Conservation (phyloP, 2,888 invertebrate genomes). For the Athetis lepigone region DNA sequence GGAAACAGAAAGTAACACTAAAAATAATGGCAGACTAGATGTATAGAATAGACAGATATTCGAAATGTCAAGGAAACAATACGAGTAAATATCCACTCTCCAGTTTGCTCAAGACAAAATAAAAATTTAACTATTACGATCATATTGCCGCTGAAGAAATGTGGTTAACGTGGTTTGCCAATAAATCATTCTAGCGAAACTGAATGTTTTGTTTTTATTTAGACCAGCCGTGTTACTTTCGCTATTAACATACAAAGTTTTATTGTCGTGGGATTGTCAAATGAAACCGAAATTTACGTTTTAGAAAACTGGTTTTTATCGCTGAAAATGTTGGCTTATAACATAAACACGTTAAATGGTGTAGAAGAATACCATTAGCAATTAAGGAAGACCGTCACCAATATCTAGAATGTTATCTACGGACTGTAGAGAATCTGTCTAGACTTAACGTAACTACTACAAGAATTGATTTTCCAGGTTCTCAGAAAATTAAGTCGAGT, state of each 20-base stretch:
- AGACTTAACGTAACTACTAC: not conserved
- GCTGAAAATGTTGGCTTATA: not conserved
- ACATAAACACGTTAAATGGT: not conserved
- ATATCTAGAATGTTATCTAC: not conserved
- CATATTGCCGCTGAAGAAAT: conserved; percentile 43
- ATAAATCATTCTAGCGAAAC: conserved; percentile 26
- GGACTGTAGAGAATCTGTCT: not conserved
- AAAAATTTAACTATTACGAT: conserved; percentile 22
- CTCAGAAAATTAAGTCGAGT: not conserved
- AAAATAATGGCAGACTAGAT: too few relatives aligned
- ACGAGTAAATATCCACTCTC: conserved; percentile 4
- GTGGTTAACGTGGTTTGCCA: conserved; percentile 25
- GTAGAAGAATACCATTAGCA: not conserved
- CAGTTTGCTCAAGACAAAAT: conserved; percentile 10
- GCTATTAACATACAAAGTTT: conserved; percentile 3
- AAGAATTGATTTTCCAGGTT: not conserved
- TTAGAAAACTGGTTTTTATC: conserved; percentile 9
- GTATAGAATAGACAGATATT: not conserved
- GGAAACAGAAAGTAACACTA: not conserved
- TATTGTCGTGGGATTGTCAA: not conserved
- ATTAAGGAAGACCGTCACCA: not conserved
- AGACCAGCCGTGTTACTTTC: conserved; percentile 21
- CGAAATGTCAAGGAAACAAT: not conserved
- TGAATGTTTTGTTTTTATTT: conserved; percentile 9
- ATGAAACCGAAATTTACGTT: not conserved